Evolutionary conservation across 1,140 invertebrate genomes (phyloP).

Genomic region (Tetramorium simillimum): DNA sequence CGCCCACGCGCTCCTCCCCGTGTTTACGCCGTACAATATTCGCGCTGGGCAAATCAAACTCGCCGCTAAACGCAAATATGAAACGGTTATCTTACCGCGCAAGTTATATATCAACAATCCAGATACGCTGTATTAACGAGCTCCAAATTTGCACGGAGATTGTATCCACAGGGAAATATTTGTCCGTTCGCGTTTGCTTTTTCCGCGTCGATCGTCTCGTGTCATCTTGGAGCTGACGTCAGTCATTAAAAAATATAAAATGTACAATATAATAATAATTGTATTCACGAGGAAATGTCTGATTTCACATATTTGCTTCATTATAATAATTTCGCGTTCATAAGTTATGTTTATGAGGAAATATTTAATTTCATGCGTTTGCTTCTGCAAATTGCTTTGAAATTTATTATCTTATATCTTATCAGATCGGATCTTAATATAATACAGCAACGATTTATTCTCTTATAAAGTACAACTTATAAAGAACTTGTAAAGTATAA

Average conservation of each 20-base stretch:
- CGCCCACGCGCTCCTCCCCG: not conserved
- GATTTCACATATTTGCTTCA: no score
- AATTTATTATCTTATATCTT: not conserved
- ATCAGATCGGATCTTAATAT: not conserved
- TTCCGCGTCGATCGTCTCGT: not conserved
- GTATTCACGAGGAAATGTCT: not conserved
- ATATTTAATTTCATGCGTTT: not conserved
- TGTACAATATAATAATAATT: not conserved
- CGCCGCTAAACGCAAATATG: not conserved
- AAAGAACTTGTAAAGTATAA: conserved; percentile 11
- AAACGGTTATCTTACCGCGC: not conserved
- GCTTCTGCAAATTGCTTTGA: not conserved
- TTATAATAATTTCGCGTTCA: not conserved
- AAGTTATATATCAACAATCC: not conserved
- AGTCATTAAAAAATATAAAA: not conserved
- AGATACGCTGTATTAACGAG: not conserved
- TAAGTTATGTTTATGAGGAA: not conserved
- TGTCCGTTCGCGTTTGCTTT: not conserved
- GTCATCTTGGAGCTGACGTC: not conserved
- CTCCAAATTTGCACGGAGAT: not conserved
- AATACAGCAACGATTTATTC: not conserved
- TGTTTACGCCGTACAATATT: conserved; percentile 9
- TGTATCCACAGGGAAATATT: not conserved
- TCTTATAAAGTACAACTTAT: no score
- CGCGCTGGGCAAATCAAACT: not conserved